These are phyloP conservation scores for Polyergus mexicanus DNA, from an alignment of 1,140 invertebrate species.

Conservation along the genomic window DNA sequence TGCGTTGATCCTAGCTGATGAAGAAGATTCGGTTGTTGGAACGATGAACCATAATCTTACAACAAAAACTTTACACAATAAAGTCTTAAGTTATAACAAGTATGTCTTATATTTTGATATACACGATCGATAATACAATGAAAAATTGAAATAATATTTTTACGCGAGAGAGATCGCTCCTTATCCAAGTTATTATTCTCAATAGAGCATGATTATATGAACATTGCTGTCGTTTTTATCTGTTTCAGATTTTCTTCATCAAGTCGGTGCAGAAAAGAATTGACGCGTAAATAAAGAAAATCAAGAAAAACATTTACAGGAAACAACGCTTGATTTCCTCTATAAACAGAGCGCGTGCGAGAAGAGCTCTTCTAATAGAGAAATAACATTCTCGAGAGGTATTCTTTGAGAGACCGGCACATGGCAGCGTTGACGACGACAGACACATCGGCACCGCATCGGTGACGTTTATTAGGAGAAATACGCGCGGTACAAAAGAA, in stretches of 20 bases:
- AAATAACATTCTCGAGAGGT: slow-evolving; percentile 19
- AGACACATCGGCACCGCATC: slow-evolving; percentile 45
- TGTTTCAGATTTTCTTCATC: slow-evolving; percentile 47
- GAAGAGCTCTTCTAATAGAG: not conserved
- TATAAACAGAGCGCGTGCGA: slow-evolving; percentile 25
- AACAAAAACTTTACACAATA: not conserved
- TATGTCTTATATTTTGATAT: not conserved
- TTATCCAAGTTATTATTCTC: not conserved
- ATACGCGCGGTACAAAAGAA: slow-evolving; percentile 35
- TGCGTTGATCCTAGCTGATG: slow-evolving; percentile 9
- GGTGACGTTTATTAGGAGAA: slow-evolving; percentile 32
- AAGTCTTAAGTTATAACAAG: not conserved
- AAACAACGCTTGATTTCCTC: slow-evolving; percentile 54
- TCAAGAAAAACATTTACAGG: not conserved
- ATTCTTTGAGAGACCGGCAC: slow-evolving; percentile 60
- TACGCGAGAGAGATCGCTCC: not conserved
- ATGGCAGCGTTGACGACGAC: slow-evolving; percentile 55
- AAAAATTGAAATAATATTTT: slow-evolving; percentile 3
- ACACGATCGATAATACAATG: not conserved
- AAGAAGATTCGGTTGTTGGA: not conserved
- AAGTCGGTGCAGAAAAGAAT: slow-evolving; percentile 7
- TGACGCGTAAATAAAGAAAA: slow-evolving; percentile 18
- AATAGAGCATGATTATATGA: not conserved
- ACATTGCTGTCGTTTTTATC: slow-evolving; percentile 26
- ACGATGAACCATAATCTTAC: slow-evolving; percentile 3